Base-by-base conservation (phyloP, 2,888 invertebrate species). In the Diachrysia chrysitis region DNA sequence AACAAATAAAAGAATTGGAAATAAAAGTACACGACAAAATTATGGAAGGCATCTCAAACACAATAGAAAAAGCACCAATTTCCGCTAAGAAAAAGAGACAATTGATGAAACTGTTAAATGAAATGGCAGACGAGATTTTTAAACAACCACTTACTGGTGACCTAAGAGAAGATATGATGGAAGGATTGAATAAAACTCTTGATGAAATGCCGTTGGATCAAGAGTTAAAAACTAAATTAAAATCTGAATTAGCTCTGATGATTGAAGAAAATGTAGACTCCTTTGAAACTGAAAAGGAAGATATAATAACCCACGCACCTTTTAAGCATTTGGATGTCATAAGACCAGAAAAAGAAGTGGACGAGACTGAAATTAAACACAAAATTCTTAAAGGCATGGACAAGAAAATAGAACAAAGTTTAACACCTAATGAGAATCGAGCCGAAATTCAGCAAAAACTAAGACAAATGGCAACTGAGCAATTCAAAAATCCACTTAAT, bases 401-500 rank as follows among this genome's bases (percentile, higher is more conserved):
- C 1, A 51, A 57, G 2, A 35, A 10, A 2, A 61, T 61, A 2
- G 48, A 25, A 0, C 19, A 55, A 35, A 19, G 14, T 2, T 21
- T n/a, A 3, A 25, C 29, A 4, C 14, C 53, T 12, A 19, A 48
- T n/a, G 55, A 56, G 19, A 32, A 48, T 51, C 58, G 62, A 63
- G 54, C 3, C 7, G 56, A 62, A 42, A 46, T 73, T 3, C 63
- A 62, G 37, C n/a, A 16, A 1, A 51, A 48, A 19, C 12, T 69
- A 21, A 48, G 25, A 21, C 14, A 37, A 6, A 57, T 62, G 37
- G 54, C 59, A 12, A 32, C 19, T 46, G 42, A 69, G 3, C 17
- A 9, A 32, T 60, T 66, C 4, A 12, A 58, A 21, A 32, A 61
- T 16, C 58, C 58, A 4, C 1, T 61, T 3, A 32, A 29, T 53